phyloP scores from a whole-genome alignment of 2,797 vertebrate species.

The Xiphophorus birchmanni region DNA sequence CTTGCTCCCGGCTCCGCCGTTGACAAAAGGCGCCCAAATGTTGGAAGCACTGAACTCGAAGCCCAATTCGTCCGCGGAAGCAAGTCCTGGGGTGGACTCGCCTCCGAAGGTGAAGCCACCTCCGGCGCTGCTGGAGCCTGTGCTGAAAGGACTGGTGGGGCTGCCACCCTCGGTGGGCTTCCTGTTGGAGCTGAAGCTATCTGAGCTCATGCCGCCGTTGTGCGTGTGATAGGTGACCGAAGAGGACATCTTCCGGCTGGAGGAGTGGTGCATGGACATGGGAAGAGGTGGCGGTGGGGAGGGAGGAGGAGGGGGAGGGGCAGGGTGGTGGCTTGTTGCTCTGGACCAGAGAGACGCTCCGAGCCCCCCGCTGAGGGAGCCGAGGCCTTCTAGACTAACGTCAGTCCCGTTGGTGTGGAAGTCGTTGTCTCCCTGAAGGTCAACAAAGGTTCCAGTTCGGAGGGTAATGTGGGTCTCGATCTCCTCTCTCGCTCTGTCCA shows the following conservation, averaged over 20 bases:
- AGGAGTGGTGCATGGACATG: conserved; percentile 80
- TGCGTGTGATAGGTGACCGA: conserved; percentile 75
- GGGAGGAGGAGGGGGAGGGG: conserved; percentile 64
- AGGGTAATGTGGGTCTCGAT: conserved; percentile 98
- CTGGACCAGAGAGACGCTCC: conserved; percentile 87
- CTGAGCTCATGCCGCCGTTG: conserved; percentile 72
- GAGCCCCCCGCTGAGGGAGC: conserved; percentile 68
- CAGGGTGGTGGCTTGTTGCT: conserved; percentile 74
- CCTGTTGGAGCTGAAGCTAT: conserved; percentile 64
- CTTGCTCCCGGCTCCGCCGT: conserved; percentile 73
- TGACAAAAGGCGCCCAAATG: conserved; percentile 93
- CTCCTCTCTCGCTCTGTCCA: conserved; percentile 94
- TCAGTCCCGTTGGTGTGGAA: conserved; percentile 98
- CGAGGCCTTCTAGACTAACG: conserved; percentile 91
- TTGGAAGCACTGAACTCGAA: conserved; percentile 89
- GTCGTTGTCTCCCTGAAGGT: conserved; percentile 92
- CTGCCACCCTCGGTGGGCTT: conserved; percentile 79
- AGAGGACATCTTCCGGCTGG: conserved; percentile 80
- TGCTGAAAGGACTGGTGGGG: conserved; percentile 89
- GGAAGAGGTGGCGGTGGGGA: conserved; percentile 62
- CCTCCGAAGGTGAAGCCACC: conserved; percentile 85
- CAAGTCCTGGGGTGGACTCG: conserved; percentile 70
- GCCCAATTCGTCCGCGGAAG: conserved; percentile 86
- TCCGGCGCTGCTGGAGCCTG: conserved; percentile 76
- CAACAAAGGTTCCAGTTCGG: conserved; percentile 91